phyloP scores from a whole-genome alignment of 2,113 vertebrate species.

The Pachycephala philippinensis region DNA sequence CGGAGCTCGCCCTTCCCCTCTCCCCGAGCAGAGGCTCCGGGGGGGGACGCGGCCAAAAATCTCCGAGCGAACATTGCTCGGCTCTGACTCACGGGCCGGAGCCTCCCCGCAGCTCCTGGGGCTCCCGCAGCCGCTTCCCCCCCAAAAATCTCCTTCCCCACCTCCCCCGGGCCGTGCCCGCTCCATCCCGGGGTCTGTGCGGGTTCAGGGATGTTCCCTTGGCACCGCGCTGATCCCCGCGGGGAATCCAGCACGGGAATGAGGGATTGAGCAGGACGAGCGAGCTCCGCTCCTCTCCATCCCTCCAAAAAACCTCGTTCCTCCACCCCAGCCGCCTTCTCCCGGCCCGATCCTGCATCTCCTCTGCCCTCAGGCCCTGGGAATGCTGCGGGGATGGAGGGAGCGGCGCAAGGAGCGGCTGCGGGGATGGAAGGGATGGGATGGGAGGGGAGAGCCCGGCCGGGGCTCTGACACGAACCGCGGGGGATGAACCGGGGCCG shows the following conservation, averaged over 20 bases:
- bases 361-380: neutral
- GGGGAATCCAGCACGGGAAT: neutral
- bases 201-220: neutral
- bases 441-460: neutral
- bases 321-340: neutral
- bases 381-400: neutral
- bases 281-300: neutral
- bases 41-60: rapidly evolving
- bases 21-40: too few species aligned
- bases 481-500: neutral
- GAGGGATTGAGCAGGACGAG: neutral
- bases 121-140: neutral
- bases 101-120: neutral
- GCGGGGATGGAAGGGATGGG: too few species aligned
- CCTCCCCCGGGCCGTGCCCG: neutral
- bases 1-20: neutral
- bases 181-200: neutral
- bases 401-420: neutral
- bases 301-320: neutral
- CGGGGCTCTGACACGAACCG: neutral
- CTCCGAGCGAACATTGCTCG: neutral
- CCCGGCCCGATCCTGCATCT: neutral
- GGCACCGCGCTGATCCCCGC: neutral
- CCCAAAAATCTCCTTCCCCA: neutral
- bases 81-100: neutral